A percentile compares a stretch with the other conserved stretches of the same genome.
These are phyloP conservation scores for Epizoanthus fatuus DNA, from an alignment of 92 coral and sea anemone genomes.

Conservation along the genomic window DNA sequence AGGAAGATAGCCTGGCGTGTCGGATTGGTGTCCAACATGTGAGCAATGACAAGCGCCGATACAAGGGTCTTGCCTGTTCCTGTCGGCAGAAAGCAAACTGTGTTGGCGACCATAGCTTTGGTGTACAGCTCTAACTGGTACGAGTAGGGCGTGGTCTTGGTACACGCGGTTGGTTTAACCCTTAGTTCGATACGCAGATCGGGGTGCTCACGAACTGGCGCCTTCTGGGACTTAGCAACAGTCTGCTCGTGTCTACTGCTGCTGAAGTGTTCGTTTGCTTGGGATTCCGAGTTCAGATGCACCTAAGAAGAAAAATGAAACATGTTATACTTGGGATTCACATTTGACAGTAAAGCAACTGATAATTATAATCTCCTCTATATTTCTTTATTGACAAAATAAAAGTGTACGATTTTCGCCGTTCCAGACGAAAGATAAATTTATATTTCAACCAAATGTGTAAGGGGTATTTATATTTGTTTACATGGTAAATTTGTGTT, in stretches of 20 bases:
- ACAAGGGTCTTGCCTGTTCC: constrained; percentile 95
- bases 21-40: constrained; percentile 83
- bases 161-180: constrained; percentile 30
- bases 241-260: constrained; percentile 96
- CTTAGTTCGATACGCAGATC: constrained; percentile 55
- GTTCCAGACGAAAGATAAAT: no score
- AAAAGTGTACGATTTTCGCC: no score
- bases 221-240: constrained; percentile 89
- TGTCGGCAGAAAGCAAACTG: constrained; percentile 94
- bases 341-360: no score
- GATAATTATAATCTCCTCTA: no score
- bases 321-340: background rate
- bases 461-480: no score
- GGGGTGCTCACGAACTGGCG: constrained; percentile 73
- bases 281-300: constrained; percentile 91
- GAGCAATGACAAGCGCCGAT: constrained; percentile 81
- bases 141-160: constrained; percentile 73
- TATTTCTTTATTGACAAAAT: no score
- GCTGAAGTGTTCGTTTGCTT: constrained; percentile 93
- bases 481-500: no score
- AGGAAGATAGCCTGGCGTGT: constrained; percentile 92
- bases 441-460: no score
- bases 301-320: constrained; percentile 59
- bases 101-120: constrained; percentile 83
- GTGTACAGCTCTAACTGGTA: constrained; percentile 88